These are phyloP conservation scores for Gasterosteus aculeatus DNA, from an alignment of 2,113 vertebrate species.

Conservation along the genomic window DNA sequence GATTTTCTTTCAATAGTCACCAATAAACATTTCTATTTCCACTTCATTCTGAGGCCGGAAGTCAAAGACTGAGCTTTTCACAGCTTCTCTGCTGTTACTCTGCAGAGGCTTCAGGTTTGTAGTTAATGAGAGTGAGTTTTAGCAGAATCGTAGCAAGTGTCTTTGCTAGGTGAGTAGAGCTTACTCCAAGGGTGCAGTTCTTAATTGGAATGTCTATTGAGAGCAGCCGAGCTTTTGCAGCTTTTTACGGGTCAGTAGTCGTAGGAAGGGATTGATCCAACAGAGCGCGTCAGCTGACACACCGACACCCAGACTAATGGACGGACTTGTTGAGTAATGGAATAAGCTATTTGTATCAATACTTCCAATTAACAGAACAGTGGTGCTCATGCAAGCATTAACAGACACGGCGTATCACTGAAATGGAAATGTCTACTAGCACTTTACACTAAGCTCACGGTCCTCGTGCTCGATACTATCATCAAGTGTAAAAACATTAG, in stretches of 20 bases:
- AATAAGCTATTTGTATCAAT: constrained; percentile 30
- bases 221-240: constrained; percentile 62
- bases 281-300: constrained; percentile 58
- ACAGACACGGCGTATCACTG: not conserved
- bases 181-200: constrained; percentile 46
- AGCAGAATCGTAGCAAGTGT: constrained; percentile 38
- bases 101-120: constrained; percentile 36
- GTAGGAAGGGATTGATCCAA: constrained; percentile 71
- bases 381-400: not conserved
- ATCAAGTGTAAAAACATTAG: not conserved
- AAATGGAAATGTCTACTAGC: not conserved
- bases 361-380: constrained; percentile 40
- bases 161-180: constrained; percentile 43
- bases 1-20: not conserved
- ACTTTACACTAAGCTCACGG: not conserved
- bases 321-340: constrained; percentile 46
- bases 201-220: constrained; percentile 78
- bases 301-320: constrained; percentile 53
- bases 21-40: constrained; percentile 1
- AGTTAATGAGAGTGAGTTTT: constrained; percentile 51
- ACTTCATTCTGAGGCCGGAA: constrained; percentile 16
- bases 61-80: constrained; percentile 17
- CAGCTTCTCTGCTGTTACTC: constrained; percentile 31
- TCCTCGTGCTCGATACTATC: not conserved
- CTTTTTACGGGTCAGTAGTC: constrained; percentile 78